Percentiles rank a stretch among this genome's conserved stretches.
phyloP scores from a whole-genome alignment of 2,797 vertebrate species.

The Lindbergichthys nudifrons region DNA sequence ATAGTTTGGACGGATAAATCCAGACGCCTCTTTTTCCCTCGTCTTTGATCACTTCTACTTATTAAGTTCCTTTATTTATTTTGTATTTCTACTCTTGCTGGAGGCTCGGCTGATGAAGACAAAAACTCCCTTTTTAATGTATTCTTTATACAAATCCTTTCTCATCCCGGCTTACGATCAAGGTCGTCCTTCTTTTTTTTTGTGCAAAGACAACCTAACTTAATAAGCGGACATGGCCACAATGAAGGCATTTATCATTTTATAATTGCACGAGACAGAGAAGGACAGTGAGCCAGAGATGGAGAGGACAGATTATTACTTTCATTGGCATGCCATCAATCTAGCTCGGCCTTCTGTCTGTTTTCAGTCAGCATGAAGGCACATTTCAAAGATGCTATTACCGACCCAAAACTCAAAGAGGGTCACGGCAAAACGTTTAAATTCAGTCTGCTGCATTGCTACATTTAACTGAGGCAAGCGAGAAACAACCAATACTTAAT shows the following conservation, averaged over 20 bases:
- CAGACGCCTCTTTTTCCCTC: too few species aligned
- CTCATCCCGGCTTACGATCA: constrained; percentile 39
- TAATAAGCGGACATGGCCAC: constrained; percentile 40
- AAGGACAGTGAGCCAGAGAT: constrained; percentile 48
- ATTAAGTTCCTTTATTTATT: constrained; percentile 10
- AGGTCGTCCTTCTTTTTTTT: constrained; percentile 18
- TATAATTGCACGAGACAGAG: constrained; percentile 41
- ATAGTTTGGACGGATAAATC: too few species aligned
- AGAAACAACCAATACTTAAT: constrained; percentile 43
- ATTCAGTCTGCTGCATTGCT: not conserved
- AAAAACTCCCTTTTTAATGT: constrained; percentile 31
- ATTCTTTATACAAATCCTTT: constrained; percentile 20
- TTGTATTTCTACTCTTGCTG: not conserved
- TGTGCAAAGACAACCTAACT: constrained; percentile 15
- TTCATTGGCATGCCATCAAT: constrained; percentile 47
- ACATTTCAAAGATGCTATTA: constrained; percentile 46
- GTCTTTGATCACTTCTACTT: constrained; percentile 47
- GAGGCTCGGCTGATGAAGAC: constrained; percentile 5
- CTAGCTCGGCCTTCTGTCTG: constrained; percentile 33
- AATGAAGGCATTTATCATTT: constrained; percentile 49
- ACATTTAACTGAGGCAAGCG: not conserved
- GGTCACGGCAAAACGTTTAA: constrained; percentile 35
- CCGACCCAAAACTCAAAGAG: constrained; percentile 47
- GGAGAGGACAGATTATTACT: constrained; percentile 55
- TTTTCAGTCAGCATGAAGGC: constrained; percentile 27